Evolutionary conservation across 2,888 invertebrate species (phyloP).

Genomic region (Rhyacophila evoluta): DNA sequence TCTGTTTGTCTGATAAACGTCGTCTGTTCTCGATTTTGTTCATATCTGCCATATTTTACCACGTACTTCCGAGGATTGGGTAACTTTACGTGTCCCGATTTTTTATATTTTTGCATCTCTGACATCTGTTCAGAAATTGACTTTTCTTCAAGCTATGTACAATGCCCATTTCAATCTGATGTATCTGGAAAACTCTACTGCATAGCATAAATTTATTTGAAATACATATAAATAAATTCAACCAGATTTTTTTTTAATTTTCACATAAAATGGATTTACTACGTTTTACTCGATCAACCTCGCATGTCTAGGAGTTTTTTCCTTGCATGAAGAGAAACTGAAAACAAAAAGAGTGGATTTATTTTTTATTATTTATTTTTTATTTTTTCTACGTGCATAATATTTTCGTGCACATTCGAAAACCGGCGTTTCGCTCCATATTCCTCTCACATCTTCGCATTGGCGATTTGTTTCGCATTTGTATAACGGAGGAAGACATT

Average conservation of each 20-base stretch:
- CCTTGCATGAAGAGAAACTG: constrained; percentile 67
- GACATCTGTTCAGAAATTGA: too few species aligned
- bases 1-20: too few species aligned
- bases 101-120: too few species aligned
- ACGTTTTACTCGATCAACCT: constrained; percentile 56
- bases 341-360: constrained; percentile 71
- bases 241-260: neutral
- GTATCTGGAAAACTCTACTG: too few species aligned
- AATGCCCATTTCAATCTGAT: too few species aligned
- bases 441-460: constrained; percentile 25
- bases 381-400: constrained; percentile 58
- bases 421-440: constrained; percentile 19
- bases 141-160: too few species aligned
- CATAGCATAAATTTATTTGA: too few species aligned
- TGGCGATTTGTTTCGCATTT: constrained; percentile 24
- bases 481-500: constrained; percentile 12
- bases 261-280: constrained; percentile 40
- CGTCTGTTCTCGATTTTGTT: too few species aligned
- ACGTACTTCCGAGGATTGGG: too few species aligned
- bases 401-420: constrained; percentile 36
- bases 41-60: too few species aligned
- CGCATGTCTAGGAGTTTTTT: constrained; percentile 70
- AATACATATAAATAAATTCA: too few species aligned
- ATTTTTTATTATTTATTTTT: constrained; percentile 67
- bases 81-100: too few species aligned